These are phyloP conservation scores for Spilogale gracilis DNA, from an alignment of 2,113 vertebrate genomes.

Conservation along the genomic window DNA sequence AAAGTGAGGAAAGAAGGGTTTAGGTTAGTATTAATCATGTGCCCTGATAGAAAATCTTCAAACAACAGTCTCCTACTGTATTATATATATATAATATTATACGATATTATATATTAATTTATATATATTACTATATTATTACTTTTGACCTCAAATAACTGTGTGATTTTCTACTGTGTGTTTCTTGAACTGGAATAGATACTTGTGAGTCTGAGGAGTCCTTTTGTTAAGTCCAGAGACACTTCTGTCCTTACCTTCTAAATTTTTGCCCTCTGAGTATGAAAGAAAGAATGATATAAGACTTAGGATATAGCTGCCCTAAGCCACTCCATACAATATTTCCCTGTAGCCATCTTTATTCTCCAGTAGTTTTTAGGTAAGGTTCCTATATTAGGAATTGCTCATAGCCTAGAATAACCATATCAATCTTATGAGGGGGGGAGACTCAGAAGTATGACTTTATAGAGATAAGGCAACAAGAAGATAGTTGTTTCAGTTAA, in stretches of 20 bases:
- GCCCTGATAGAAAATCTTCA: background rate
- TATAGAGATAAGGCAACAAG: background rate
- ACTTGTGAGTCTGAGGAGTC: background rate
- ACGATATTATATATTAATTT: background rate
- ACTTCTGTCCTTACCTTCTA: background rate
- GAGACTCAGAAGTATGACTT: slow-evolving; percentile 27
- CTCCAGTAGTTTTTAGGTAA: background rate
- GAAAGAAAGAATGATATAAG: background rate
- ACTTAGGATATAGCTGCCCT: background rate
- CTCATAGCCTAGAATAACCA: background rate
- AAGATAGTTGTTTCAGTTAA: background rate
- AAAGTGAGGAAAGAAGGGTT: background rate
- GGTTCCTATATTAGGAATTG: background rate
- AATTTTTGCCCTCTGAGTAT: background rate
- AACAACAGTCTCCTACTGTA: background rate
- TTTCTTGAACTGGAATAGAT: background rate
- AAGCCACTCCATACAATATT: background rate
- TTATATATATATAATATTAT: background rate
- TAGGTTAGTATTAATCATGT: slow-evolving; percentile 23
- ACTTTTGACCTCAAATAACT: background rate
- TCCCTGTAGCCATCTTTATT: background rate
- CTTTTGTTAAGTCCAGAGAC: background rate
- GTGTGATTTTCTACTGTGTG: background rate
- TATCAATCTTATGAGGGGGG: background rate
- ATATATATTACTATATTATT: background rate